Base-by-base conservation (phyloP, 2,888 invertebrate genomes). In the Archips xylosteana region DNA sequence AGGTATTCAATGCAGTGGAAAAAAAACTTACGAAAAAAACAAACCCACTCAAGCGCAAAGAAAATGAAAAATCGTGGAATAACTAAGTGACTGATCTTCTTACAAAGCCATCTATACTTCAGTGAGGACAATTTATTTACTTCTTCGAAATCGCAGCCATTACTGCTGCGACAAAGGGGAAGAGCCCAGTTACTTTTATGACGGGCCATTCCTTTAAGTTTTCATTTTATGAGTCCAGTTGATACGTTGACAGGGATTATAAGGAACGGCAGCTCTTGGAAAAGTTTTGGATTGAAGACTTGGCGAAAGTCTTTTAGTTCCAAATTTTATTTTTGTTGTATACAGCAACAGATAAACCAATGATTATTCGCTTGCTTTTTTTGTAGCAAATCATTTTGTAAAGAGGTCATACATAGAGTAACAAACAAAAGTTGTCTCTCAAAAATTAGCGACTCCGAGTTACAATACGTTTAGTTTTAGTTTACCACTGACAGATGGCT, bases 41-140 rank as follows among this genome's bases (percentile, higher is more conserved):
- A 1, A 23, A 23, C 23, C 1, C 23, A 23, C 23, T 1, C 23
- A 23, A 23, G 23, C 1, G 1, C 1, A 23, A 23, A 23, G 0
- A 23, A 23, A 23, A 23, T 23, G 1, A 4, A 39, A 39, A 39
- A 39, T 3, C 0, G 39, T 39, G 39, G 39, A 39, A n/a, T n/a
- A n/a, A n/a, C 1, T 9, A 42, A 23, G 49, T 59, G 64, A 64
- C 6, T 57, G 13, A 60, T 69, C 73, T 74, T 64, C 3, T 49
- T 34, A 85, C 86, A 85, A 87, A 83, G 85, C 82, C 84, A 80
- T 81, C 82, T 81, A 75, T 75, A 78, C 74, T 78, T 77, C 79
- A 78, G 79, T 78, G 78, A 78, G 79, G 75, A 77, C 79, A 78
- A 80, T 83, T 80, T 82, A 81, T 85, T 86, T 83, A 81, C 83